Percentiles rank a stretch among this genome's conserved stretches.
Evolutionary conservation across 2,888 invertebrate species (phyloP).

Genomic region (Epinotia bilunana): DNA sequence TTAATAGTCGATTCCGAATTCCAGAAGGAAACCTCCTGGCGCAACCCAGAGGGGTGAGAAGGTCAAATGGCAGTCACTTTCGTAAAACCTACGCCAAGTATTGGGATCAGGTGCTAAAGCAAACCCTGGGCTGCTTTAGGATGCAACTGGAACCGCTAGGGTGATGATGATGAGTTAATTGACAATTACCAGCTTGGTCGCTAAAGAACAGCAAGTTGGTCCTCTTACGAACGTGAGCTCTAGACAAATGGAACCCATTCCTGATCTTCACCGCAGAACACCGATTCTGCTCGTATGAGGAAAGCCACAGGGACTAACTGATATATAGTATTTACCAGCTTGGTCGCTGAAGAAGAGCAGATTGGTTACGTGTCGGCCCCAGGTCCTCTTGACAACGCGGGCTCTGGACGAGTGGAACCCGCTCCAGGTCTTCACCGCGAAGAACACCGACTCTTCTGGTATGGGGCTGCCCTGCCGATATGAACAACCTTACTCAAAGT

Average conservation of each 20-base stretch:
- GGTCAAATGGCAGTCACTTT: no score
- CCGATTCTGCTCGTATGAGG: conserved; percentile 83
- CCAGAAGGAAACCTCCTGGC: no score
- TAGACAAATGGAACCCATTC: conserved; percentile 90
- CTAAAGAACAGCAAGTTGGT: conserved; percentile 92
- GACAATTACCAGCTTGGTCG: conserved; percentile 87
- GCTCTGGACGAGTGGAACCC: conserved; percentile 92
- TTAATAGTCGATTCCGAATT: no score
- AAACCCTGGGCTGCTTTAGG: no score
- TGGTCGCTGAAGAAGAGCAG: conserved; percentile 93
- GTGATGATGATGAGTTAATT: no score
- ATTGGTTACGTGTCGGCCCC: conserved; percentile 89
- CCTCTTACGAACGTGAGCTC: conserved; percentile 90
- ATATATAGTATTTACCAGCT: conserved; percentile 81
- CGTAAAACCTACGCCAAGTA: no score
- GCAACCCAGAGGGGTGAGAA: no score
- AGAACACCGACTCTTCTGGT: conserved; percentile 86
- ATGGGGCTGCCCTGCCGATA: conserved; percentile 84
- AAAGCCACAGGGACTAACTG: neutral
- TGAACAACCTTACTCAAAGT: conserved; percentile 13
- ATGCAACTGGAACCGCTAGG: no score
- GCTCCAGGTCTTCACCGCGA: conserved; percentile 96
- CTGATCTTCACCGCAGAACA: conserved; percentile 97
- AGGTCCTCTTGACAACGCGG: conserved; percentile 91
- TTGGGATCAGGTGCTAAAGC: no score